Conservation (phyloP, 2,888 invertebrate genomes). For the Eupeodes luniger region DNA sequence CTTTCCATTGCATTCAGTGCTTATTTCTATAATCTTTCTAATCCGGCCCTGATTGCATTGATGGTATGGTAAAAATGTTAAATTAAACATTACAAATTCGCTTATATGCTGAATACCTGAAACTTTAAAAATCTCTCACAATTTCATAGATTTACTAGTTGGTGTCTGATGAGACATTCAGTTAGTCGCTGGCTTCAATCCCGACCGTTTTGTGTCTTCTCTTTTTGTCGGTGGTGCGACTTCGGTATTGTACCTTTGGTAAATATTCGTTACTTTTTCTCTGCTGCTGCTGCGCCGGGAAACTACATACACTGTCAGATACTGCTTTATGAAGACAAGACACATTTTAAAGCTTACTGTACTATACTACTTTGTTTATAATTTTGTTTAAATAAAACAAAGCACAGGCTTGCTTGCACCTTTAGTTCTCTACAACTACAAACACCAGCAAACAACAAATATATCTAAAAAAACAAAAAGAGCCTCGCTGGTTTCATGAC, state of each 20-base stretch:
- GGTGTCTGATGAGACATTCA: conserved; percentile 65
- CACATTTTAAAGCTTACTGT: neutral
- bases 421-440: conserved; percentile 21
- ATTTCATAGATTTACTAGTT: conserved; percentile 74
- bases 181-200: conserved; percentile 69
- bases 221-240: conserved; percentile 39
- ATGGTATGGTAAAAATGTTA: conserved; percentile 18
- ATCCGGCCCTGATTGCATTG: conserved; percentile 8
- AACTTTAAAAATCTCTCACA: conserved; percentile 70
- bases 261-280: conserved; percentile 22
- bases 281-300: conserved; percentile 28
- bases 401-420: neutral
- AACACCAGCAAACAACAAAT: neutral
- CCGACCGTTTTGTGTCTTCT: conserved; percentile 57
- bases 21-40: neutral
- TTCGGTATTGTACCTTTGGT: conserved; percentile 27
- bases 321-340: neutral
- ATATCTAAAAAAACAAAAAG: conserved; percentile 1
- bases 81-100: conserved; percentile 66
- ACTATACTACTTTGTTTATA: neutral
- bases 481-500: conserved; percentile 71
- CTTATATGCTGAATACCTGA: conserved; percentile 64
- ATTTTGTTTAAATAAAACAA: conserved; percentile 37
- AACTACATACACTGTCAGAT: conserved; percentile 19
- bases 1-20: neutral